Percentiles rank a stretch among this genome's conserved stretches.
phyloP scores from a whole-genome alignment of 53 echinoderm and acorn worm species.

The Crossaster papposus region DNA sequence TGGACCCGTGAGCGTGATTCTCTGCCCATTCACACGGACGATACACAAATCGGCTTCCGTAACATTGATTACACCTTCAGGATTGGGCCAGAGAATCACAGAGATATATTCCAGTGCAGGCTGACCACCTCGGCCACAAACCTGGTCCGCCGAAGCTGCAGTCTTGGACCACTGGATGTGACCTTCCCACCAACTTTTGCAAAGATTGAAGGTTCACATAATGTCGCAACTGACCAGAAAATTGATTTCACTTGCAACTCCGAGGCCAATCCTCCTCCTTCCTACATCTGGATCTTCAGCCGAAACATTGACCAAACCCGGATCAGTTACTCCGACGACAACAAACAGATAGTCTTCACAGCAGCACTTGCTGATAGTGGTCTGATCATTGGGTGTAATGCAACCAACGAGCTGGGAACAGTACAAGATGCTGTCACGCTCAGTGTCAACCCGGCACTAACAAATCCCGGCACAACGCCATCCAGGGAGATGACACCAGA shows the following conservation, averaged over 20 bases:
- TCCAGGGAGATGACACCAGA: constrained; percentile 47
- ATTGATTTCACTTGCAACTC: constrained; percentile 71
- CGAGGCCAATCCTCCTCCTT: constrained; percentile 72
- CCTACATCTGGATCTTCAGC: constrained; percentile 69
- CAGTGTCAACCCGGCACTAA: constrained; percentile 30
- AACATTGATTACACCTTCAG: constrained; percentile 73
- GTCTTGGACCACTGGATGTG: constrained; percentile 67
- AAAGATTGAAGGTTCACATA: constrained; percentile 39
- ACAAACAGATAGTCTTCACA: constrained; percentile 60
- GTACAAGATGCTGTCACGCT: constrained; percentile 35
- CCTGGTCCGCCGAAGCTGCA: constrained; percentile 68
- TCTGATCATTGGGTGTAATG: constrained; percentile 75
- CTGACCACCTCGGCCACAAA: constrained; percentile 68
- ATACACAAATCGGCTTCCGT: constrained; percentile 60
- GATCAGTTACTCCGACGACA: constrained; percentile 50
- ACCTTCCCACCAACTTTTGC: constrained; percentile 68
- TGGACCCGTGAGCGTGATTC: constrained; percentile 68
- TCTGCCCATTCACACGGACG: constrained; percentile 48
- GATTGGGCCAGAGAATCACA: constrained; percentile 60
- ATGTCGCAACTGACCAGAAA: constrained; percentile 57
- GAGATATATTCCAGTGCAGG: constrained; percentile 82
- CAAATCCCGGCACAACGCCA: constrained; percentile 58
- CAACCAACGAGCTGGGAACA: constrained; percentile 76
- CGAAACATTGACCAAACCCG: constrained; percentile 60
- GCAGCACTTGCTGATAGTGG: constrained; percentile 65